Evolutionary conservation across 2,113 vertebrate genomes (phyloP).

Genomic region (Myodes glareolus): DNA sequence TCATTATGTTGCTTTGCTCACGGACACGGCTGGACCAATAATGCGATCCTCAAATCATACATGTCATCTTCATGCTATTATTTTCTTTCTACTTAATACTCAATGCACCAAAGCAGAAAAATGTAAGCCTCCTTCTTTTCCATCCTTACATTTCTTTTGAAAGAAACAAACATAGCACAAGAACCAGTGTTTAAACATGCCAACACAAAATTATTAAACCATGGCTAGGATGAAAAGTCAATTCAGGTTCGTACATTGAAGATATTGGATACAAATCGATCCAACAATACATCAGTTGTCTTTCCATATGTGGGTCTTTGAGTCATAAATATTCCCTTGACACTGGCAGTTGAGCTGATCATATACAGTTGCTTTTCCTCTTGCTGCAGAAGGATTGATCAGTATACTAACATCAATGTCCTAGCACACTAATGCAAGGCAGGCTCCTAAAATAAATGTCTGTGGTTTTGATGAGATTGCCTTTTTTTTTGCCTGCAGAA

Average conservation of each 20-base stretch:
- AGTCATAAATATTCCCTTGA: slow-evolving; percentile 21
- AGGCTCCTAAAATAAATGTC: slow-evolving; percentile 19
- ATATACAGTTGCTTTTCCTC: slow-evolving; percentile 9
- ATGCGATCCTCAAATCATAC: slow-evolving; percentile 32
- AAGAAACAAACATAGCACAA: not conserved
- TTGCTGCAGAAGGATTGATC: slow-evolving; percentile 28
- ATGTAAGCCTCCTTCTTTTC: not conserved
- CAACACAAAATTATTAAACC: slow-evolving; percentile 26
- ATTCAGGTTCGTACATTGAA: not conserved
- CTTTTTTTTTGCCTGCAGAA: not conserved
- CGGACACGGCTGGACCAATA: slow-evolving; percentile 14
- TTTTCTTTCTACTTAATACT: slow-evolving; percentile 48
- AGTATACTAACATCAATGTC: not conserved
- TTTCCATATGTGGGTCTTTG: not conserved
- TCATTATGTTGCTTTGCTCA: slow-evolving; percentile 40
- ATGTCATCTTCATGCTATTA: slow-evolving; percentile 40
- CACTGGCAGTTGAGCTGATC: not conserved
- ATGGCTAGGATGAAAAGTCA: not conserved
- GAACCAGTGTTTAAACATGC: not conserved
- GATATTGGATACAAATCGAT: slow-evolving; percentile 17
- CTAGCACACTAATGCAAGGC: not conserved
- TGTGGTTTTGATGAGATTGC: not conserved
- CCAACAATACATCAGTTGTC: not conserved
- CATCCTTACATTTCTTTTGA: not conserved
- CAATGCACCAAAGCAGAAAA: slow-evolving; percentile 32